Evolutionary conservation across 2,888 invertebrate species (phyloP).

Genomic region (Neoaliturus tenellus): DNA sequence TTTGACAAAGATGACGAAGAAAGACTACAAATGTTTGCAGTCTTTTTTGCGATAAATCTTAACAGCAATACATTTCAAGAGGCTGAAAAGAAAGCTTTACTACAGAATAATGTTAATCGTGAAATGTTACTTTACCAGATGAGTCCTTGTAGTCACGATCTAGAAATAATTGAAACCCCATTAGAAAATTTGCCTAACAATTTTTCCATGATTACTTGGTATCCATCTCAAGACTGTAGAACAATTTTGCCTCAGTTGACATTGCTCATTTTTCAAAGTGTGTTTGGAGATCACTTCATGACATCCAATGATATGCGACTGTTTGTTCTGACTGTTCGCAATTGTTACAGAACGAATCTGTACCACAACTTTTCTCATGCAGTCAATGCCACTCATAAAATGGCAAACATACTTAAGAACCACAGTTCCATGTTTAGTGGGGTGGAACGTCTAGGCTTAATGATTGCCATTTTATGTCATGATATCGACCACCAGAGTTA

Average conservation of each 20-base stretch:
- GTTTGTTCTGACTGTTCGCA: constrained; percentile 74
- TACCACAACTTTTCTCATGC: constrained; percentile 81
- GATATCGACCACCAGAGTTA: constrained; percentile 79
- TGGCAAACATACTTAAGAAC: constrained; percentile 75
- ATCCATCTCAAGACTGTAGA: background rate
- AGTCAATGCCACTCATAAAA: constrained; percentile 78
- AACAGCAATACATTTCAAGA: constrained; percentile 2
- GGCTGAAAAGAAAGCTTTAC: background rate
- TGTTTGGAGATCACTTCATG: constrained; percentile 57
- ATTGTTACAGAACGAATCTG: constrained; percentile 75
- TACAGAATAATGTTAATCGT: constrained; percentile 21
- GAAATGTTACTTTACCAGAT: constrained; percentile 45
- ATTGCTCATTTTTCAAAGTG: constrained; percentile 21
- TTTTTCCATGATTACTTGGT: constrained; percentile 23
- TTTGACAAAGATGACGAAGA: constrained; percentile 18
- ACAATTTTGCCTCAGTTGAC: constrained; percentile 14
- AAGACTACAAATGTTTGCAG: background rate
- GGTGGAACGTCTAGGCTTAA: constrained; percentile 75
- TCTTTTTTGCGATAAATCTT: constrained; percentile 9
- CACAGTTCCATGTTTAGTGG: constrained; percentile 74
- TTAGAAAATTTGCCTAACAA: background rate
- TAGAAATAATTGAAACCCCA: background rate
- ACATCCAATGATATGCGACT: constrained; percentile 52
- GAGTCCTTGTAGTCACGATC: constrained; percentile 41
- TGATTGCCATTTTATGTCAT: constrained; percentile 78